Base-by-base conservation (phyloP, 2,888 invertebrate species). In the Tenthredo amoena region DNA sequence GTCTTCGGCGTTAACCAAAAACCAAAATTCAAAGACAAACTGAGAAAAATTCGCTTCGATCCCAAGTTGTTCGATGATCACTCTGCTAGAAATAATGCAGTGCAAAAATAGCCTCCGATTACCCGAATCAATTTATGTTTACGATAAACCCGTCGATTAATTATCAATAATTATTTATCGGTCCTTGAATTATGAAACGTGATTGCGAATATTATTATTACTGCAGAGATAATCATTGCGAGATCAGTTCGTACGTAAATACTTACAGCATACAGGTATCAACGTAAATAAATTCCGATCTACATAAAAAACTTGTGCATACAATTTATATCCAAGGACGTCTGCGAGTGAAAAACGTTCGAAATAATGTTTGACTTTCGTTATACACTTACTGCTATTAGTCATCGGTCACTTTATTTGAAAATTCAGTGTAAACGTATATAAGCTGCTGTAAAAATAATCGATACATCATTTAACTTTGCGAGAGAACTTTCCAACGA, bases 321-420 rank as follows among this genome's bases (percentile, higher is more conserved):
- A 40, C 50, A 77, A 77, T 77, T 50, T 18, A 34, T 50, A 77
- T 10, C 55, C 77, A 77, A 77, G 77, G 77, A 77, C 55, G 31
- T 55, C 40, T 50, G 55, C 50, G 55, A 31, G 47, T 26, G 12
- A 77, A 55, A 55, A 31, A 31, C 47, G 47, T 55, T 77, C 12
- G 31, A 77, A 77, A 77, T 77, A 77, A 31, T 55, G 34, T 50
- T 50, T 55, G 77, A 31, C 47, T 34, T 77, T 43, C 21, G n/a
- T 43, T 43, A 74, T 43, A 4, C 31, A 55, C 31, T 34, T 5
- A 34, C n/a, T 77, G 55, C 15, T 18, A 77, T 77, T 31, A 50
- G 55, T 50, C 77, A n/a, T 34, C 50, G 40, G 47, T 77, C 31
- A 77, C 43, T 77, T 77, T 26, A 77, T 72, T 40, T 72, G 43